A percentile compares a stretch with the other conserved stretches of the same genome.
phyloP scores from a whole-genome alignment of 2,888 invertebrate genomes.

The Cheilosia grossa region DNA sequence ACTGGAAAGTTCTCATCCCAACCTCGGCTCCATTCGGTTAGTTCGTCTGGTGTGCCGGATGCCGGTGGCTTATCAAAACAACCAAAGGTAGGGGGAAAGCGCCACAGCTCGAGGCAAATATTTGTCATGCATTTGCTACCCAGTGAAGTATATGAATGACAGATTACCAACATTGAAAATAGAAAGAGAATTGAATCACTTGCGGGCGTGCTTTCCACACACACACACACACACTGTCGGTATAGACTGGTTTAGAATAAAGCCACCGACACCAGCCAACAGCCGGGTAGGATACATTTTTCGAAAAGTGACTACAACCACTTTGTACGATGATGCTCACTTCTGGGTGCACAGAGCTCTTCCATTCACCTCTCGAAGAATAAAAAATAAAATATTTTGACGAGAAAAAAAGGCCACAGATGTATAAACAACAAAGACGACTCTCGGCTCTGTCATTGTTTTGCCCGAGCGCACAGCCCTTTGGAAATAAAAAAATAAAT shows the following conservation, averaged over 20 bases:
- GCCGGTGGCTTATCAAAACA: constrained; percentile 5
- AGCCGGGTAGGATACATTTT: constrained; percentile 30
- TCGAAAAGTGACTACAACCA: constrained; percentile 48
- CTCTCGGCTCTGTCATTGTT: constrained; percentile 30
- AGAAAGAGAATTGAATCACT: constrained; percentile 62
- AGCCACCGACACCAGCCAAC: constrained; percentile 5
- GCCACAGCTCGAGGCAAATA: constrained; percentile 55
- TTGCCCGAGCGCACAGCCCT: constrained; percentile 19
- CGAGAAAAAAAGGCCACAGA: constrained; percentile 27
- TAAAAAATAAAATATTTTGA: background rate
- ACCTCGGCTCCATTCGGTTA: constrained; percentile 20
- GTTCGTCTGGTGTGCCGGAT: background rate
- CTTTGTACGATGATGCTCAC: constrained; percentile 62
- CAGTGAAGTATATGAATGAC: constrained; percentile 72
- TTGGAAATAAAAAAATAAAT: constrained; percentile 25
- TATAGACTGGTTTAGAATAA: constrained; percentile 37
- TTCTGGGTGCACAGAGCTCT: constrained; percentile 44
- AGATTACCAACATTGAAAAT: constrained; percentile 57
- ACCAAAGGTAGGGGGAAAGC: background rate
- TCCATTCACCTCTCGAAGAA: constrained; percentile 36
- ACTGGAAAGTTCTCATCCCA: constrained; percentile 27
- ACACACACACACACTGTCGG: constrained; percentile 45
- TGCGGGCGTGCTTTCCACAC: constrained; percentile 52
- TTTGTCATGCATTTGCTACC: constrained; percentile 67
- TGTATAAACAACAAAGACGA: constrained; percentile 33